Percentiles rank a stretch among this genome's conserved stretches.
Conservation (phyloP, 2,113 vertebrate genomes). For the Alethe diademata region DNA sequence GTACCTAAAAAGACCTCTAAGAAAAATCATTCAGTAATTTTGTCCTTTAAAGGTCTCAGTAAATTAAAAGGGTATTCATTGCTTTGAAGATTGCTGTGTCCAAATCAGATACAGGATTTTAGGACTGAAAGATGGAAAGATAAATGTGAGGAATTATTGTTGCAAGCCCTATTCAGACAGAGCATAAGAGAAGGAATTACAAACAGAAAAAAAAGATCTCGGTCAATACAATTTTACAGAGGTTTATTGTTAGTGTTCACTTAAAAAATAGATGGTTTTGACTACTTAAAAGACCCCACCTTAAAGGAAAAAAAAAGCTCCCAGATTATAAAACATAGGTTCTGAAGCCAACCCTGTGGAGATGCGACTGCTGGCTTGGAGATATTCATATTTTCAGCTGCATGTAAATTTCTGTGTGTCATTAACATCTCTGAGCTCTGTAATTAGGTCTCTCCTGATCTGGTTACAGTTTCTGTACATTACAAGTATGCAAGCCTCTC, state of each 20-base stretch:
- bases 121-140: not conserved
- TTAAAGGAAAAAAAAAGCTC: conserved; percentile 10
- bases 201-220: not conserved
- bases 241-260: conserved; percentile 18
- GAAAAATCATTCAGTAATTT: conserved; percentile 7
- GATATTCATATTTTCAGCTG: conserved; percentile 76
- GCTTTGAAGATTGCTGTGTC: not conserved
- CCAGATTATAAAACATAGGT: conserved; percentile 61
- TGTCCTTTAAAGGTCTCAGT: conserved; percentile 9
- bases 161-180: not conserved
- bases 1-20: not conserved
- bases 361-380: conserved; percentile 66
- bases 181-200: not conserved
- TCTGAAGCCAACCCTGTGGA: conserved; percentile 72
- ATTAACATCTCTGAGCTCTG: conserved; percentile 80
- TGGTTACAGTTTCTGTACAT: conserved; percentile 70
- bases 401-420: conserved; percentile 81
- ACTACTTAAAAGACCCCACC: conserved; percentile 22
- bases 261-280: not conserved
- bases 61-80: conserved; percentile 35
- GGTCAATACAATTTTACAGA: not conserved
- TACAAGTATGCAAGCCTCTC: conserved; percentile 52
- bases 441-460: conserved; percentile 81
- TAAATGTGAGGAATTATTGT: not conserved
- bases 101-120: not conserved